Evolutionary conservation across 30 jellyfish, hydroid and myxozoan genomes (phyloP).

Genomic region (Nemopilema nomurai): DNA sequence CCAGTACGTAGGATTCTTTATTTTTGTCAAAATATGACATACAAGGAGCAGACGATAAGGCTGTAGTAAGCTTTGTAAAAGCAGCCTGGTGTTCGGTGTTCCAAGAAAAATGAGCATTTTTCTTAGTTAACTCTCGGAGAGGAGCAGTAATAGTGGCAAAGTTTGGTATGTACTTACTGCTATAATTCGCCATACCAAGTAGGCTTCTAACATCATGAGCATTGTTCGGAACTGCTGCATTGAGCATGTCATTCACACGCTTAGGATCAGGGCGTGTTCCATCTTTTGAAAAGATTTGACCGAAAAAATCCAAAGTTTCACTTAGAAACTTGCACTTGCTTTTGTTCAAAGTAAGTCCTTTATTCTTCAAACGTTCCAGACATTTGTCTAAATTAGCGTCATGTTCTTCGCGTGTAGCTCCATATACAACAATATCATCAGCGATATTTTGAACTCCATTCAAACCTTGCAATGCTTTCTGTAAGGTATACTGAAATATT

Average conservation of each 20-base stretch:
- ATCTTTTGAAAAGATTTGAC: slow-evolving; percentile 29
- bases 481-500: slow-evolving; percentile 39
- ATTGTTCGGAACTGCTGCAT: slow-evolving; percentile 34
- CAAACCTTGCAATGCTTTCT: slow-evolving; percentile 13
- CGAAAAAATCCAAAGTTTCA: slow-evolving; percentile 49
- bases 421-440: slow-evolving; percentile 54
- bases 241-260: background rate
- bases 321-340: slow-evolving; percentile 49
- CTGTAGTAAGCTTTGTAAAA: slow-evolving; percentile 4
- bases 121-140: slow-evolving; percentile 35
- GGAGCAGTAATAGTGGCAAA: slow-evolving; percentile 50
- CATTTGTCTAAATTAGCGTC: slow-evolving; percentile 16
- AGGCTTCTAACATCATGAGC: slow-evolving; percentile 42
- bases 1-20: slow-evolving; percentile 15
- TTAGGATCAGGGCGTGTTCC: slow-evolving; percentile 55
- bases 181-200: slow-evolving; percentile 52
- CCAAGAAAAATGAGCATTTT: slow-evolving; percentile 33
- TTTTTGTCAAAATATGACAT: slow-evolving; percentile 38
- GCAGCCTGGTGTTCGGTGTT: slow-evolving; percentile 13
- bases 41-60: slow-evolving; percentile 30
- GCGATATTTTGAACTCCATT: slow-evolving; percentile 24
- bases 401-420: slow-evolving; percentile 55
- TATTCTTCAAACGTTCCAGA: slow-evolving; percentile 4
- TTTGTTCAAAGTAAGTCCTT: slow-evolving; percentile 34
- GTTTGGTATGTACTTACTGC: slow-evolving; percentile 22